Conservation (phyloP, 2,113 vertebrate genomes). For the Lynx canadensis region DNA sequence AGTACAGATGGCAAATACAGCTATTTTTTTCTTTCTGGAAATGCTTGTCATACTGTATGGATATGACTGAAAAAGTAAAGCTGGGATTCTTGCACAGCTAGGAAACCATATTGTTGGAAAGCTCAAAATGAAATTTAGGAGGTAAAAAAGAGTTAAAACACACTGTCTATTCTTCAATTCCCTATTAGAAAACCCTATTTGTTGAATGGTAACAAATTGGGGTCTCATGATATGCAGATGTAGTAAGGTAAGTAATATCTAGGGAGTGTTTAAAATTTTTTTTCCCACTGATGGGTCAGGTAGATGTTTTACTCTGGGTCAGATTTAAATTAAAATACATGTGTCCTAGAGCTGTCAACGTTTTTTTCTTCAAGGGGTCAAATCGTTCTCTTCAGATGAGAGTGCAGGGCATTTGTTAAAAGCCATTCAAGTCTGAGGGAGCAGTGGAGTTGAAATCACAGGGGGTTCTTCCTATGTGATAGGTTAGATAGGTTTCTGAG, state of each 20-base stretch:
- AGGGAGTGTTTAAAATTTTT: neutral
- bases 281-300: neutral
- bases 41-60: neutral
- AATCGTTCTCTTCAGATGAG: neutral
- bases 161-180: neutral
- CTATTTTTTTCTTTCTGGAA: neutral
- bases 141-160: neutral
- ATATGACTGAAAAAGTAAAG: neutral
- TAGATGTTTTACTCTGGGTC: neutral
- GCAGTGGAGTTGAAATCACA: neutral
- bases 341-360: neutral
- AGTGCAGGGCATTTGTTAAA: neutral
- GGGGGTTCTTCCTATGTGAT: neutral
- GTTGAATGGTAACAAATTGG: neutral
- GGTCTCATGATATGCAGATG: neutral
- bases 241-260: neutral
- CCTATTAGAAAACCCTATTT: neutral
- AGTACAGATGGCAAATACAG: neutral
- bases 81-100: neutral
- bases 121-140: constrained; percentile 38
- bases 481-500: neutral
- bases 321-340: neutral
- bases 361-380: neutral
- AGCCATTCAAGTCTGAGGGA: neutral
- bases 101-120: constrained; percentile 1